Evolutionary conservation across 2,888 invertebrate genomes (phyloP).

Genomic region (Hipparchia sbordonii): DNA sequence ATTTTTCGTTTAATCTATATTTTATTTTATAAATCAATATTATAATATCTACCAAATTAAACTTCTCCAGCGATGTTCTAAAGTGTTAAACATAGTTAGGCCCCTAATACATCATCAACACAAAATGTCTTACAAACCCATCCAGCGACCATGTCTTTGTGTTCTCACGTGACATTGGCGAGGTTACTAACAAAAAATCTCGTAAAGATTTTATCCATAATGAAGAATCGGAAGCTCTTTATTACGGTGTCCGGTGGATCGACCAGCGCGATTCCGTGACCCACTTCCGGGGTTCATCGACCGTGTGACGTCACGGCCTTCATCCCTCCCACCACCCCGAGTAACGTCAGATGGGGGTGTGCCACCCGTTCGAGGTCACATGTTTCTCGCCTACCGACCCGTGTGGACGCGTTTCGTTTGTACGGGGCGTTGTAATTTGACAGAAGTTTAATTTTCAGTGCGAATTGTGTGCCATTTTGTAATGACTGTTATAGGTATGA

Average conservation of each 20-base stretch:
- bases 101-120: too few relatives aligned
- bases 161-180: too few relatives aligned
- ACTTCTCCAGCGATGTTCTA: too few relatives aligned
- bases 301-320: slow-evolving; percentile 76
- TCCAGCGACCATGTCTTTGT: too few relatives aligned
- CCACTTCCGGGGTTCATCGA: slow-evolving; percentile 74
- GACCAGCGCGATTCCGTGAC: slow-evolving; percentile 70
- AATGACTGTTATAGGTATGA: slow-evolving; percentile 74
- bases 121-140: too few relatives aligned
- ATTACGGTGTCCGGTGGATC: slow-evolving; percentile 54
- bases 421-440: slow-evolving; percentile 30
- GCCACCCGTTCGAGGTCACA: slow-evolving; percentile 73
- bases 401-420: slow-evolving; percentile 55
- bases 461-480: slow-evolving; percentile 41
- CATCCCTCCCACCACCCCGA: slow-evolving; percentile 48
- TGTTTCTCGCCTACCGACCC: slow-evolving; percentile 57
- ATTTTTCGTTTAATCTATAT: too few relatives aligned
- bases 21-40: too few relatives aligned
- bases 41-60: too few relatives aligned
- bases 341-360: slow-evolving; percentile 69
- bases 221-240: slow-evolving; percentile 29
- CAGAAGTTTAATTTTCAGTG: slow-evolving; percentile 45
- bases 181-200: too few relatives aligned
- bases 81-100: too few relatives aligned
- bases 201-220: background rate